Base-by-base conservation (phyloP, 1,140 invertebrate species). In the Vanessa atalanta region DNA sequence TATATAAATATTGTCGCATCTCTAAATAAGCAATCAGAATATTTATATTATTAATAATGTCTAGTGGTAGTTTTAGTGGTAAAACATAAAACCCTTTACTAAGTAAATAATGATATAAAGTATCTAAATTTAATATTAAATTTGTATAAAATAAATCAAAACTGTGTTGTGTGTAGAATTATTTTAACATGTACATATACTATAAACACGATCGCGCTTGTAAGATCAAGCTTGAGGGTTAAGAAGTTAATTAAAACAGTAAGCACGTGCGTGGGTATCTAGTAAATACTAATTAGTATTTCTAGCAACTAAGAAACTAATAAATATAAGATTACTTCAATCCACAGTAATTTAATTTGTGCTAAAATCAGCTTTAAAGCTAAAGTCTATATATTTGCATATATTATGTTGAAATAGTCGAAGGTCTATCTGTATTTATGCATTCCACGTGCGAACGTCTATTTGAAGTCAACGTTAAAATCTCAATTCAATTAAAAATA, bases 241-340 rank as follows among this genome's bases (percentile, higher is more conserved):
- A 47, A 66, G 64, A 70, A 74, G 67, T 75, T 75, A 75, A 75
- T 75, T 75, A 65, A 75, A 65, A 65, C 73, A 47, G 63, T 73
- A 51, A 60, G 63, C 73, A 70, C 73, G 67, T 75, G 73, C 67
- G 47, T 72, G 63, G 50, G 63, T 61, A 61, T 61, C 57, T 61
- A 50, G 65, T 63, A 47, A 63, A 70, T 47, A 47, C 50, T 72
- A 57, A 72, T 72, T 60, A 65, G 63, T 65, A 65, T 72, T 72
- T 72, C 26, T 72, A 72, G 50, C 37, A 43, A 51, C 16, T 31
- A 70, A 61, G 55, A 43, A 50, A 37, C 57, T 50, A 63, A 65
- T 72, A 65, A 53, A 65, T 65, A 65, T 43, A 23, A n/a, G 20
- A 72, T 72, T 57, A 65, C 51, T 72, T 57, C 20, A 60, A 31